Evolutionary conservation across 2,797 vertebrate genomes (phyloP), one percentile per base, ranked within the genome.

Genomic region (Ara ararauna): DNA sequence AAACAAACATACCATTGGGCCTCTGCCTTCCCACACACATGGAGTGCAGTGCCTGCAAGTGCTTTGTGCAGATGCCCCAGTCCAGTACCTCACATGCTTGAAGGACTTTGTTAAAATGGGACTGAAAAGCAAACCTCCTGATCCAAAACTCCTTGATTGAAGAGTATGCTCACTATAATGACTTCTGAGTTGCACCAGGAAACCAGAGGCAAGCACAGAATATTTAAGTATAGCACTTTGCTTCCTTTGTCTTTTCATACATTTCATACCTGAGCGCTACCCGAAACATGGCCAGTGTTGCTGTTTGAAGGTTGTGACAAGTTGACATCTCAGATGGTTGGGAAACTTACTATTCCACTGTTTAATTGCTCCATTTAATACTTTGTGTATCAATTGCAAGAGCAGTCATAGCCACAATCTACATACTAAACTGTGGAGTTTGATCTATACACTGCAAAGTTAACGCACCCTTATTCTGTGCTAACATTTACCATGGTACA

Each of bases 31-130:
- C 16, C 34, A 34, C 36, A 58, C 22, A 21, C 19, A 5, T 1
- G 19, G 36, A 61, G 9, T 23, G 3, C 0, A 0, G 18, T 18
- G 26, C 26, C 50, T 71, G 42, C 38, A 75, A 53, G 29, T 4
- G 38, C 11, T 45, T 66, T 77, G 64, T 64, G 40, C 21, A 45
- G 13, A 40, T 48, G 44, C 5, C 21, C 8, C 19, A 18, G 38
- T n/a, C 36, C 51, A 79, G 24, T n/a, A 38, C 19, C 9, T 7
- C 44, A 30, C 23, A 5, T 18, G 16, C 34, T 44, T 77, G 58
- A 77, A 75, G 42, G 29, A 77, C 11, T 4, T 36, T 61, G 54
- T 9, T 34, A 29, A 90, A 93, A 54, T 2, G 9, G 34, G 18
- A 51, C 40, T 79, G 58, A 62, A 90, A 72, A 14, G 9, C 56